Conservation (phyloP, 2,888 invertebrate species). For the Scelioninae gen. 2 region DNA sequence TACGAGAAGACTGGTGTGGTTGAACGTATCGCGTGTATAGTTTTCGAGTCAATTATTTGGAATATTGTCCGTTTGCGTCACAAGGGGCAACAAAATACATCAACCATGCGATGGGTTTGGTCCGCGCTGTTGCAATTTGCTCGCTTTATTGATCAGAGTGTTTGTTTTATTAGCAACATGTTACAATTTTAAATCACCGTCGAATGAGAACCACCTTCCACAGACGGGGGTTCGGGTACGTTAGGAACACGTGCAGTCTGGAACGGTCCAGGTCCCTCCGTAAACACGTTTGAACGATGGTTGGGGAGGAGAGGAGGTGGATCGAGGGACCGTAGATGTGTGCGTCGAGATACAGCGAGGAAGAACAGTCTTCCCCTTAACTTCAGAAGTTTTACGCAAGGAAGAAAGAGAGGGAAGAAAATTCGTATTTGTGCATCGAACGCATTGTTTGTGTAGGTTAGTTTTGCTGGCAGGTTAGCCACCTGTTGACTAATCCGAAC, state of each 20-base stretch:
- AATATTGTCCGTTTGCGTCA: too few species aligned
- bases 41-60: too few species aligned
- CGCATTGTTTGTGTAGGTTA: conserved; percentile 74
- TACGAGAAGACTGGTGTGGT: too few species aligned
- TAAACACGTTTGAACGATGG: conserved; percentile 69
- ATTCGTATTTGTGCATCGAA: conserved; percentile 74
- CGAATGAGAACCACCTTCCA: conserved; percentile 71
- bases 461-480: conserved; percentile 73
- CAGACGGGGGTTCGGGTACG: conserved; percentile 73
- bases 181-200: conserved; percentile 26
- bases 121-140: too few species aligned
- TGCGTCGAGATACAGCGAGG: conserved; percentile 70
- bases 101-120: too few species aligned
- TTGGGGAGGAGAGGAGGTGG: conserved; percentile 62
- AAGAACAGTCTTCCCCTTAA: conserved; percentile 65
- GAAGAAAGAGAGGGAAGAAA: conserved; percentile 64
- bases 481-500: conserved; percentile 75
- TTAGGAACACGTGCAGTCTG: conserved; percentile 75
- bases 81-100: too few species aligned
- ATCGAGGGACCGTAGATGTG: conserved; percentile 68
- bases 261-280: conserved; percentile 71
- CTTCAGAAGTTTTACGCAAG: conserved; percentile 66
- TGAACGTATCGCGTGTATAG: too few species aligned
- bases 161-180: conserved; percentile 6
- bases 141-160: too few species aligned